Base-by-base conservation (phyloP, 2,113 vertebrate genomes). In the Sinocyclocheilus grahami region DNA sequence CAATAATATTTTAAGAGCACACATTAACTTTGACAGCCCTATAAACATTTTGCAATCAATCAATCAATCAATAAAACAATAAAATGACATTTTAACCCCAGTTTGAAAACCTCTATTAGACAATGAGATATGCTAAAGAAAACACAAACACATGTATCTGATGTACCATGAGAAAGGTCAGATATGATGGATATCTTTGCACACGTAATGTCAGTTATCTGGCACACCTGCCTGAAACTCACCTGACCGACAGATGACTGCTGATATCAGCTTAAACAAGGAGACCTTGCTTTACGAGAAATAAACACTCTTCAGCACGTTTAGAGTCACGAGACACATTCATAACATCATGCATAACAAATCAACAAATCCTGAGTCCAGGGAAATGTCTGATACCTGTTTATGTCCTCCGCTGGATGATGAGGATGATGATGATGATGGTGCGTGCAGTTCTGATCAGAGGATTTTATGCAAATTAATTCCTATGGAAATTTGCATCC, bases 401-500 rank as follows among this genome's bases (percentile, higher is more conserved):
- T 79, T 20, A 9, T 62, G 55, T 39, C 16, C 48, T 69, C 14
- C 4, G 14, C 14, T 0, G 2, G 46, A 2, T 48, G 46, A 6
- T 48, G 72, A 16, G 24, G 74, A 53, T 12, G 72, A 22, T 75
- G 42, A 33, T 27, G 8, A 9, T 42, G 46, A 48, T 48, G 46
- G 0, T 48, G 10, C n/a, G n/a, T n/a, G n/a, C 60, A 12, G 42
- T 67, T 27, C 62, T 48, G 62, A 30, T 82, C 39, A 82, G n/a
- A 13, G 60, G 62, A 48, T 27, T 82, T 48, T 20, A 67, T n/a
- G 39, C 79, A 65, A 82, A 65, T 67, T 27, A 65, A 46, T 65
- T 46, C 7, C 60, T 60, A 48, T 65, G 4, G 39, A 81, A 13
- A 65, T 48, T 42, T 65, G 55, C 20, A 79, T 79, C 9, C 30